phyloP scores from a whole-genome alignment of 2,113 vertebrate species.

The Myiozetetes cayanensis region DNA sequence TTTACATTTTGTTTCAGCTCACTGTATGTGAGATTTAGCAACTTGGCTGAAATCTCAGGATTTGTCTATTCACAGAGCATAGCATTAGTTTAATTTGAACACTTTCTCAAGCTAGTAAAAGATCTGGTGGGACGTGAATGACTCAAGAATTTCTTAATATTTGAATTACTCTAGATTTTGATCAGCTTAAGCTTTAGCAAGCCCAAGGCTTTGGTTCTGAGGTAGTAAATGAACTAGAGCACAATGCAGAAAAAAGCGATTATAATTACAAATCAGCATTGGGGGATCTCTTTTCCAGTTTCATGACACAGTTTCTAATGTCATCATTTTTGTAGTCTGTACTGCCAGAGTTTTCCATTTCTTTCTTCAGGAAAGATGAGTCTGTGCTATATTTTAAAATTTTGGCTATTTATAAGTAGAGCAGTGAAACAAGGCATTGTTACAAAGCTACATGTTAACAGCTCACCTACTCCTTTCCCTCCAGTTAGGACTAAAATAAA shows the following conservation, averaged over 20 bases:
- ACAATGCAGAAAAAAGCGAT: not conserved
- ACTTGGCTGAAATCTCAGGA: not conserved
- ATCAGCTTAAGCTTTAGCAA: not conserved
- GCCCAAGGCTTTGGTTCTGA: not conserved
- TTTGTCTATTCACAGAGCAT: not conserved
- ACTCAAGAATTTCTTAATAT: not conserved
- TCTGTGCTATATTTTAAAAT: not conserved
- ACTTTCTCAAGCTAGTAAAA: not conserved
- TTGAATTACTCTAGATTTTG: not conserved
- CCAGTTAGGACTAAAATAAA: not conserved
- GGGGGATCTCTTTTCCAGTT: not conserved
- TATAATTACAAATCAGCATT: not conserved
- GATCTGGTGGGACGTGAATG: not conserved
- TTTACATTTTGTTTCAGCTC: not conserved
- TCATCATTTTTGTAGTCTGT: not conserved
- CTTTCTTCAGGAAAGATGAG: not conserved
- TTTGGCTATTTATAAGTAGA: not conserved
- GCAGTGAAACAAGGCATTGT: not conserved
- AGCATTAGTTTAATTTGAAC: not conserved
- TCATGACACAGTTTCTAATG: not conserved
- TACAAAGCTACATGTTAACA: not conserved
- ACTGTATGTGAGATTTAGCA: not conserved
- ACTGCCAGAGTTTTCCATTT: not conserved
- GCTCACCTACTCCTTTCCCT: not conserved
- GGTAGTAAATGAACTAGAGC: not conserved